phyloP scores from a whole-genome alignment of 2,888 invertebrate species.

The Disparrhopalites patrizii region DNA sequence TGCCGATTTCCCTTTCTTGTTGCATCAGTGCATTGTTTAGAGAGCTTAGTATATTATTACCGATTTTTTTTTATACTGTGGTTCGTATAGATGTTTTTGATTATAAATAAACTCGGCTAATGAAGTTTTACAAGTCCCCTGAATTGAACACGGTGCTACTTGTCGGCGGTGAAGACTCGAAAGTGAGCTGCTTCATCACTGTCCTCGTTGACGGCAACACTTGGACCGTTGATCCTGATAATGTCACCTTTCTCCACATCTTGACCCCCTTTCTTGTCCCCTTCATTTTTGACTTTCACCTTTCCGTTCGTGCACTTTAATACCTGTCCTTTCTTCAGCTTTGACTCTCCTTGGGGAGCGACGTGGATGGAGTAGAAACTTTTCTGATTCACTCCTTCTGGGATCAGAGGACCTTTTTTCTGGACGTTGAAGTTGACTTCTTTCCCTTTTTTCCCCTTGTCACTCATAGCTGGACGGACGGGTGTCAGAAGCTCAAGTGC shows the following conservation, averaged over 20 bases:
- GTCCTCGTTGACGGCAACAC: conserved; percentile 30
- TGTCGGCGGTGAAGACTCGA: conserved; percentile 26
- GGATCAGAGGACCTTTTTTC: conserved; percentile 32
- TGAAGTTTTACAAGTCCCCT: neutral
- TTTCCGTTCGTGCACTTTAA: conserved; percentile 40
- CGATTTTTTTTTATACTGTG: no score
- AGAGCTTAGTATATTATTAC: no score
- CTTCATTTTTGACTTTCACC: conserved; percentile 35
- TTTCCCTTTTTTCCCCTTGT: neutral
- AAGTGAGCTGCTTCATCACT: conserved; percentile 33
- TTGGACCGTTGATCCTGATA: conserved; percentile 25
- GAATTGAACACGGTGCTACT: neutral
- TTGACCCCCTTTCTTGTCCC: conserved; percentile 33
- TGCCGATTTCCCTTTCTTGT: no score
- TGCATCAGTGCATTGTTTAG: no score
- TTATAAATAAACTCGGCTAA: no score
- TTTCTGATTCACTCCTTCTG: conserved; percentile 35
- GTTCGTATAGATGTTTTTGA: no score
- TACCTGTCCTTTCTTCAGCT: conserved; percentile 37
- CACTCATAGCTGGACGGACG: neutral
- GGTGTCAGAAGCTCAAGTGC: no score
- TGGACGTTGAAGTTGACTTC: conserved; percentile 30
- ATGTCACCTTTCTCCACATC: conserved; percentile 39
- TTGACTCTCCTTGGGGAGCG: conserved; percentile 3
- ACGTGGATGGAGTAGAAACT: conserved; percentile 37